phyloP scores from a whole-genome alignment of 2,797 vertebrate genomes.

The Rhynchotus rufescens region DNA sequence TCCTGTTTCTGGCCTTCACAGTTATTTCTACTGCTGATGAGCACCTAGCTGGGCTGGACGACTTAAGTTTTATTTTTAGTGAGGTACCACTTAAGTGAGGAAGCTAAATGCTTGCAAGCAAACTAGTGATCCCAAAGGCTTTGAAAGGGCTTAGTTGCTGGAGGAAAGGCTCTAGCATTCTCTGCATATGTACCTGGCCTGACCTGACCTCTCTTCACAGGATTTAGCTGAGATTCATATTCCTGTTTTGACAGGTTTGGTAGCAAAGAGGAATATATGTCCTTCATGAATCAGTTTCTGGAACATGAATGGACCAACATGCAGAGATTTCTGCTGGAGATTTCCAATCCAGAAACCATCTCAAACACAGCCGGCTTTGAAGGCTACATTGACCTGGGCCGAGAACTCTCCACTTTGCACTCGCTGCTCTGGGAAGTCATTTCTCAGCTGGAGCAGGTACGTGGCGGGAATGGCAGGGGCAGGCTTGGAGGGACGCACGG shows the following conservation, averaged over 20 bases:
- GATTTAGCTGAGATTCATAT: background rate
- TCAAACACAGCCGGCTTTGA: slow-evolving; percentile 97
- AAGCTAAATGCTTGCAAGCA: background rate
- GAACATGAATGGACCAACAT: slow-evolving; percentile 99
- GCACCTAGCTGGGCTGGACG: background rate
- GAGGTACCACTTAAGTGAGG: background rate
- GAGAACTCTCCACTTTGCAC: slow-evolving; percentile 95
- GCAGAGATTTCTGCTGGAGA: slow-evolving; percentile 97
- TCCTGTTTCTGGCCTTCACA: background rate
- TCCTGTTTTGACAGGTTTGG: slow-evolving; percentile 86
- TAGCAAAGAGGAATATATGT: slow-evolving; percentile 99
- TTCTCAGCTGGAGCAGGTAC: slow-evolving; percentile 95
- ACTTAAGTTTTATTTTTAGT: background rate
- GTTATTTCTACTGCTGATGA: background rate
- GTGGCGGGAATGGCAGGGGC: background rate
- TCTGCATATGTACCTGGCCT: rapidly evolving
- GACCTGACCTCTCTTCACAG: background rate
- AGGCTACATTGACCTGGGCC: slow-evolving; percentile 96
- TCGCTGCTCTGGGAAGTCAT: slow-evolving; percentile 94
- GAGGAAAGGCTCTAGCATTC: background rate
- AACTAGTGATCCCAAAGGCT: background rate
- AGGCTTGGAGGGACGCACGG: background rate
- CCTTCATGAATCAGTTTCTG: slow-evolving; percentile 99
- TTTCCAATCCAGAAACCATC: slow-evolving; percentile 97
- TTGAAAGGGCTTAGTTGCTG: background rate